Base-by-base conservation (phyloP, 2,113 vertebrate species). In the Macrotus californicus region DNA sequence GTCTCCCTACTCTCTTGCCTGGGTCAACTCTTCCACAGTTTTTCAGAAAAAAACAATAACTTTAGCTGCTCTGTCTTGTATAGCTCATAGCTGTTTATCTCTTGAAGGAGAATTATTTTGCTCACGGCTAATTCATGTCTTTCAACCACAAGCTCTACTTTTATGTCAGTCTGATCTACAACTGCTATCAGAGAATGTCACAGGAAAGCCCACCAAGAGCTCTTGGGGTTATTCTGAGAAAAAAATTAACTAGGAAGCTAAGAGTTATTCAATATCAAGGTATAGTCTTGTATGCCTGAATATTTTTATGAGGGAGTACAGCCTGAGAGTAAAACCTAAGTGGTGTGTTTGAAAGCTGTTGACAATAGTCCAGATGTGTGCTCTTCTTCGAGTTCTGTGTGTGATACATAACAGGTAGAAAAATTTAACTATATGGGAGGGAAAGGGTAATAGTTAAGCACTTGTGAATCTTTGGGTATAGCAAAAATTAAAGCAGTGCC, bases 81-180 rank as follows among this genome's bases (percentile, higher is more conserved):
- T 67, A 31, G 39, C 39, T 67, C 69, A 26, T n/a, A 90, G 87
- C 76, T 94, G 19, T 90, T 94, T 77, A 59, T 16, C 31, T 88
- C 26, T 85, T 41, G 29, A 70, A 94, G 75, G 54, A 84, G 29
- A 96, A 93, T 29, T 77, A 26, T 75, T 88, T 94, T 50, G 21
- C 34, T 86, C 36, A 77, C 50, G 81, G n/a, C 3, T 94, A 26
- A 69, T 94, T 93, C 91, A 56, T 67, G 7, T 52, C 34, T 77
- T 92, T 91, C 19, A n/a, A 22, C 1, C 26, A 34, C 69, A 73
- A 86, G 48, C 21, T 89, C 41, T 79, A 19, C 72, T 31, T 59
- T 89, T 15, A 85, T 0, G 14, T 84, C 79, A 91, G 6, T 79
- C 66, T 94, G 70, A 39, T 34, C 36, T 52, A 50, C 34, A 86